A percentile compares a stretch with the other conserved stretches of the same genome.
These are phyloP conservation scores for Eolophus roseicapilla DNA, from an alignment of 2,113 vertebrate species.

Conservation along the genomic window DNA sequence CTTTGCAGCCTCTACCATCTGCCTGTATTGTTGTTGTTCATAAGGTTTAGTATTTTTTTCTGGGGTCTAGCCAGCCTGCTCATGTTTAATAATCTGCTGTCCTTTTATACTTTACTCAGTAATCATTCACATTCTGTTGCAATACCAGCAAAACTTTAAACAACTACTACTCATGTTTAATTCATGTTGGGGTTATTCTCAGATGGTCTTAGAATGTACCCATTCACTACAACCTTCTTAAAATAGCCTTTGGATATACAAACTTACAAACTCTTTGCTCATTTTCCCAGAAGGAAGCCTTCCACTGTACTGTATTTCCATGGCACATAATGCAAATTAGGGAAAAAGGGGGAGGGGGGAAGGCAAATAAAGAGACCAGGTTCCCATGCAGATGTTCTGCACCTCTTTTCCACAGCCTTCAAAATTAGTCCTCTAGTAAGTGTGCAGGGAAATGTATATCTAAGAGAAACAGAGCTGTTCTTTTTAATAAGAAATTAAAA, in stretches of 20 bases:
- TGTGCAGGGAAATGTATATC: not conserved
- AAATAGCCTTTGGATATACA: constrained; percentile 66
- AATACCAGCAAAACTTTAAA: constrained; percentile 58
- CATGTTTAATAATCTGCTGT: constrained; percentile 50
- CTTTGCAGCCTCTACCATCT: constrained; percentile 46
- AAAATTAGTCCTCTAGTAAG: not conserved
- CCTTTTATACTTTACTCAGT: constrained; percentile 48
- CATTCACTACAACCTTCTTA: constrained; percentile 59
- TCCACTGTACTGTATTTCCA: constrained; percentile 53
- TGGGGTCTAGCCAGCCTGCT: constrained; percentile 18
- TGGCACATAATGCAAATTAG: constrained; percentile 41
- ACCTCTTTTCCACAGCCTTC: constrained; percentile 20
- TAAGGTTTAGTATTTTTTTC: constrained; percentile 52
- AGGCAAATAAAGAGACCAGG: not conserved
- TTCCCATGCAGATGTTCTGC: constrained; percentile 48
- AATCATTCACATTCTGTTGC: constrained; percentile 50
- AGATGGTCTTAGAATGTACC: constrained; percentile 39
- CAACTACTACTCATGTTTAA: constrained; percentile 62
- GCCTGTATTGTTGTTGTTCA: constrained; percentile 34
- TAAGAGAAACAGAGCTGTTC: not conserved
- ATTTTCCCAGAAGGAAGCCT: constrained; percentile 60
- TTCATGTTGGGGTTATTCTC: constrained; percentile 55
- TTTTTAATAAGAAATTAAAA: not conserved
- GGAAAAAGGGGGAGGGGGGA: not conserved
- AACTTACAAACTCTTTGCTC: constrained; percentile 49